Evolutionary conservation across 2,888 invertebrate species (phyloP), one percentile per base, ranked within the genome.

Genomic region (Agrochola lychnidis): DNA sequence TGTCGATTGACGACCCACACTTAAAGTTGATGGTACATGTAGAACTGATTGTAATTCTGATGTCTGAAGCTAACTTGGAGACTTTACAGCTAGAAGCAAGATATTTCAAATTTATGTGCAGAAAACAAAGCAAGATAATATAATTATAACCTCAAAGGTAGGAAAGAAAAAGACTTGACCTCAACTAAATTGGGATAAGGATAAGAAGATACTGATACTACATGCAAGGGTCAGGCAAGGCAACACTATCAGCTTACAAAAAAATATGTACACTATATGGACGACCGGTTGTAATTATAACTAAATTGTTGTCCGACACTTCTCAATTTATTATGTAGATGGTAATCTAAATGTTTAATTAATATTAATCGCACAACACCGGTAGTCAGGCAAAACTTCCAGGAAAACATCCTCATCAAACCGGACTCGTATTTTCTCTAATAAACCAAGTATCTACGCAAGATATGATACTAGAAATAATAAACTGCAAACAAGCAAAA

Each of bases 311-410:
- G 56, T 59, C 57, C 12, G 25, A 61, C 53, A 53, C 57, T 59
- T 56, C 25, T 73, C 59, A 67, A 74, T 78, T 76, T 80, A 73
- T n/a, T 73, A 84, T 85, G 86, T 71, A 75, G 73, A 77, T 82
- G 51, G 69, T 73, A 76, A 79, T 69, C 73, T 69, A 30, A 77
- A 73, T 66, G 59, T 76, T 63, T 63, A 79, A 85, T 87, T 85
- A 85, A 77, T 85, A 82, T 82, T 87, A 77, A 85, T 79, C 63
- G 67, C 79, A 77, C 63, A 59, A 70, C 78, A 81, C 78, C 76
- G 61, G 66, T 72, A 81, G 75, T 61, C 48, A 70, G 53, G 36
- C 51, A 67, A 30, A 22, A 57, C 70, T 71, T 82, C 76, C 69
- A 77, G 75, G 70, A 73, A 79, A 82, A 78, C 63, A 67, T 75